phyloP scores from a whole-genome alignment of 2,113 vertebrate species.

The Pluvianellus socialis region DNA sequence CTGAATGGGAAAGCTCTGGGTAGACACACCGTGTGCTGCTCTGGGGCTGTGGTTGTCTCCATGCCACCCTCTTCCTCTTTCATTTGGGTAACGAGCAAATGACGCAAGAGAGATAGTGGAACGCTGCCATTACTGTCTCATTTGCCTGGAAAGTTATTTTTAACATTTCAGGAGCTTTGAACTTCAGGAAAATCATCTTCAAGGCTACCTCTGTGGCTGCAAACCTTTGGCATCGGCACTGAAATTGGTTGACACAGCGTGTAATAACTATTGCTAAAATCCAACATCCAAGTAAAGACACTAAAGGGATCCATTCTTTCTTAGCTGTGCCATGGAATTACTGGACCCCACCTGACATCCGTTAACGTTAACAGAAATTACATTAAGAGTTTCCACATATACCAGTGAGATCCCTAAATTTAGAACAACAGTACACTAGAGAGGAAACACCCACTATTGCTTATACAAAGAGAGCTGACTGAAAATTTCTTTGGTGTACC shows the following conservation, averaged over 20 bases:
- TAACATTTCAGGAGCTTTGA: neutral
- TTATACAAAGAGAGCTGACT: neutral
- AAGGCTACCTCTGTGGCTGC: neutral
- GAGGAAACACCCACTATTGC: neutral
- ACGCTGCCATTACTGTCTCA: neutral
- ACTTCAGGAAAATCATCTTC: conserved; percentile 15
- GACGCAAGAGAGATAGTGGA: neutral
- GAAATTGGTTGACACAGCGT: neutral
- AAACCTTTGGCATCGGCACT: neutral
- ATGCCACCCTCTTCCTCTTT: neutral
- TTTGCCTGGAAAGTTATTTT: conserved; percentile 5
- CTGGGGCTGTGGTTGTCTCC: neutral
- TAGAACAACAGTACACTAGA: neutral
- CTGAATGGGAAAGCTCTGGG: neutral
- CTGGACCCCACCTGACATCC: neutral
- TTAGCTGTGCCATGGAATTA: neutral
- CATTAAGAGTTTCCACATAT: neutral
- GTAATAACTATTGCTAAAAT: neutral
- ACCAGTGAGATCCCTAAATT: neutral
- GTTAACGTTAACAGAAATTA: neutral
- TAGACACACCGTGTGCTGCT: neutral
- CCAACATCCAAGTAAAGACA: neutral
- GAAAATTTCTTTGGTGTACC: neutral
- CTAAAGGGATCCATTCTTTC: neutral
- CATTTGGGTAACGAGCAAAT: neutral